Conservation (phyloP, 1,140 invertebrate species). For the Musca vetustissima region DNA sequence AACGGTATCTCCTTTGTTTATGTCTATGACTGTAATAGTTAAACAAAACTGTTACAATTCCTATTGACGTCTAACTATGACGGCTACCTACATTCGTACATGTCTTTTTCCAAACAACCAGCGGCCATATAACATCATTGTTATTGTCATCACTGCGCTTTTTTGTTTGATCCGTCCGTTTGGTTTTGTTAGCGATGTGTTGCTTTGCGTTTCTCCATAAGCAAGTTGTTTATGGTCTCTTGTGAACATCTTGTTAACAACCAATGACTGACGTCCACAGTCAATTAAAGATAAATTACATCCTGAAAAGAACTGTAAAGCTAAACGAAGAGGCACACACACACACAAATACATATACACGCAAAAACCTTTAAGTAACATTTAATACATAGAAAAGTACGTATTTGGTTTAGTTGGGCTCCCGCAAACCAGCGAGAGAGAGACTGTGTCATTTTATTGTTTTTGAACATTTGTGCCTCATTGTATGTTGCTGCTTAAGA, state of each 20-base stretch:
- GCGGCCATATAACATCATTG: too few relatives aligned
- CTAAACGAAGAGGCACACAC: neutral
- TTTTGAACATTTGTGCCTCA: neutral
- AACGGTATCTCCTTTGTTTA: too few relatives aligned
- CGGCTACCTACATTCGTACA: too few relatives aligned
- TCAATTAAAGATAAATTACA: constrained; percentile 24
- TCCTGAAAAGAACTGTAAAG: constrained; percentile 15
- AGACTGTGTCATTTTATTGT: neutral
- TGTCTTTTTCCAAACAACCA: too few relatives aligned
- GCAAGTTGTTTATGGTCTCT: constrained; percentile 23
- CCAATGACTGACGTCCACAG: constrained; percentile 21
- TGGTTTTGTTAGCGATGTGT: neutral
- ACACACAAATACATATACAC: neutral
- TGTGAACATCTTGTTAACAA: constrained; percentile 24
- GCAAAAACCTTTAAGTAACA: neutral
- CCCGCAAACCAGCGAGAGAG: too few relatives aligned
- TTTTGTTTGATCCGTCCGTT: too few relatives aligned
- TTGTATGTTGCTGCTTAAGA: neutral
- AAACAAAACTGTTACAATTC: too few relatives aligned
- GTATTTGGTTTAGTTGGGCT: neutral
- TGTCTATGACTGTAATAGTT: too few relatives aligned
- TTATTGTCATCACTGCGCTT: too few relatives aligned
- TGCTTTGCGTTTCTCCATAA: neutral
- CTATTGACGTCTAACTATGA: too few relatives aligned
- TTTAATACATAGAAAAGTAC: neutral